Percentiles rank a stretch among this genome's conserved stretches.
Evolutionary conservation across 1,140 invertebrate genomes (phyloP).

Genomic region (Drosophila kurseongensis): DNA sequence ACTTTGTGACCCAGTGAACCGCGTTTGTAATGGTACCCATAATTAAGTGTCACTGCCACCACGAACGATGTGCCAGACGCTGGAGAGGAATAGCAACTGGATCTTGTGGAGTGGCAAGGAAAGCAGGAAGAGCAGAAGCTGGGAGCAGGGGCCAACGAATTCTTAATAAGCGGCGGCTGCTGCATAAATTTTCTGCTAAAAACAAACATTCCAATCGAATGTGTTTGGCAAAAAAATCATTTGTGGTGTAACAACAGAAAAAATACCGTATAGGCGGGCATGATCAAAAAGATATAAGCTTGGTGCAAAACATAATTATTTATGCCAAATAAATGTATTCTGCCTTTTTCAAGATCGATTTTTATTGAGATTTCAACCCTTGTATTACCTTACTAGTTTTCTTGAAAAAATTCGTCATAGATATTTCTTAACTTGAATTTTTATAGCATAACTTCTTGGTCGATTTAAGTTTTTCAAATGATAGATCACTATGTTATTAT

Average conservation of each 20-base stretch:
- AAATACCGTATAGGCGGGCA: conserved; percentile 21
- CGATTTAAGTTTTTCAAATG: too few relatives aligned
- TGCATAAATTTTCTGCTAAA: conserved; percentile 75
- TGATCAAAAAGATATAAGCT: too few relatives aligned
- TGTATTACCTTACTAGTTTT: too few relatives aligned
- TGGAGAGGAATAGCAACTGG: conserved; percentile 18
- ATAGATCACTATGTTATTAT: too few relatives aligned
- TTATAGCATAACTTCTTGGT: too few relatives aligned
- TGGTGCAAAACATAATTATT: too few relatives aligned
- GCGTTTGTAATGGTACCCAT: conserved; percentile 79
- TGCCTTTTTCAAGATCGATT: too few relatives aligned
- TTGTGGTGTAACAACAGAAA: background rate
- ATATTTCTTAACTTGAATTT: too few relatives aligned
- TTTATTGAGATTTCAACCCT: too few relatives aligned
- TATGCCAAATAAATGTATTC: too few relatives aligned
- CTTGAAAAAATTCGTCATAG: too few relatives aligned
- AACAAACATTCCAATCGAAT: conserved; percentile 44
- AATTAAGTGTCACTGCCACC: conserved; percentile 81
- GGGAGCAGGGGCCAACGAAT: conserved; percentile 52
- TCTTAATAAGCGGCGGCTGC: conserved; percentile 76
- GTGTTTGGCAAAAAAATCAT: background rate
- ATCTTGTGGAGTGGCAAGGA: background rate
- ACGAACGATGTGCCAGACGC: conserved; percentile 29
- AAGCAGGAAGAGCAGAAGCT: background rate
- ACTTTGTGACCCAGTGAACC: conserved; percentile 72